phyloP scores from a whole-genome alignment of 1,140 invertebrate species.

The Pararge aegeria region DNA sequence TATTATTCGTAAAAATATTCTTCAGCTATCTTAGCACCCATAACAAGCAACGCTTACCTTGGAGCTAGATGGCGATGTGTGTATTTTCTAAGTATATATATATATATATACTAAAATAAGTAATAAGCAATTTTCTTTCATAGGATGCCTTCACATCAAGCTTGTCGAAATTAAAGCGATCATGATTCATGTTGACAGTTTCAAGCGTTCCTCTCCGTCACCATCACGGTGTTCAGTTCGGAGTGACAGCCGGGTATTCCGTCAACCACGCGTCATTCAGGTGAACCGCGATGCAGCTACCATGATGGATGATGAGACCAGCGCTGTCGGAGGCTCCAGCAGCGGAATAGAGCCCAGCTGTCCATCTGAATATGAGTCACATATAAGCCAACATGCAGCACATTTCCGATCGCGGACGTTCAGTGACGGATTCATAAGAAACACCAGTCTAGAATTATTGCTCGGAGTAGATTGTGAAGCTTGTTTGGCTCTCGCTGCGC shows the following conservation, averaged over 20 bases:
- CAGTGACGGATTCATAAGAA: conserved; percentile 74
- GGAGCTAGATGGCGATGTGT: too few species aligned
- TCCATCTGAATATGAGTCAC: conserved; percentile 51
- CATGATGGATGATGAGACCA: conserved; percentile 69
- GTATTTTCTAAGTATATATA: too few species aligned
- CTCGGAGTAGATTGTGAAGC: conserved; percentile 76
- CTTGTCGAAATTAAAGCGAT: neutral
- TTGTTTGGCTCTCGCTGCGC: conserved; percentile 64
- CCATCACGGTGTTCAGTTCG: conserved; percentile 69
- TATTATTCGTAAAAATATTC: too few species aligned
- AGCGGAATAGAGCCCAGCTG: conserved; percentile 28
- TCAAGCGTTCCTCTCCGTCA: conserved; percentile 64
- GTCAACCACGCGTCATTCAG: conserved; percentile 72
- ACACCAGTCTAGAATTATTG: conserved; percentile 75
- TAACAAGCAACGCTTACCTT: too few species aligned
- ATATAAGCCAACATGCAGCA: conserved; percentile 43
- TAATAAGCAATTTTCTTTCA: neutral
- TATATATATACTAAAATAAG: too few species aligned
- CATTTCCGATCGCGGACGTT: conserved; percentile 73
- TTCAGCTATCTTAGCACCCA: too few species aligned
- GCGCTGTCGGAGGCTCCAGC: conserved; percentile 28
- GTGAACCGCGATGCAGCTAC: conserved; percentile 76
- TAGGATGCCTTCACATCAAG: conserved; percentile 16
- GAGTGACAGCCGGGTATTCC: conserved; percentile 60
- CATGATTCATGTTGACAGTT: conserved; percentile 69